Base-by-base conservation (phyloP, 92 coral and sea anemone genomes). In the Epizoanthus scotinus region DNA sequence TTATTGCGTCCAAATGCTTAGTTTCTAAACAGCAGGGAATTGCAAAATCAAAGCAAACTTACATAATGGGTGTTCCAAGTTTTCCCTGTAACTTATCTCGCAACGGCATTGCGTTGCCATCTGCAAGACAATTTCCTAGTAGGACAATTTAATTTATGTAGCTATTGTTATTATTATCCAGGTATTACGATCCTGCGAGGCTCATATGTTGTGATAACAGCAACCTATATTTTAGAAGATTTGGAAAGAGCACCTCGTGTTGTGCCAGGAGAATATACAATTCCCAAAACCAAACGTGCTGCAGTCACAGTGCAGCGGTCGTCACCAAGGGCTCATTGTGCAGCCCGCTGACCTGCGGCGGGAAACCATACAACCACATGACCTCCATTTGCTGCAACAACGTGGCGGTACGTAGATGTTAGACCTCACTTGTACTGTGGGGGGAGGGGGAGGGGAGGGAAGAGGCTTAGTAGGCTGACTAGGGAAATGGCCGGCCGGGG, bases 141-240 rank as follows among this genome's bases (percentile, higher is more conserved):
- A n/a, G n/a, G n/a, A n/a, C n/a, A n/a, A n/a, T n/a, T n/a, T n/a
- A n/a, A n/a, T n/a, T n/a, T n/a, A n/a, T n/a, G n/a, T n/a, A n/a
- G n/a, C n/a, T 8, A 60, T 60, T n/a, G 13, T 26, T 18, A 60
- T 60, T 26, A 18, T 73, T 54, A 47, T 47, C 8, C 7, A 73
- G 78, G 78, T 73, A 55, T 31, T 73, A 73, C 22, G 50, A 73
- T 18, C 65, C 78, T 55, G 21, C 78, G 9, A 73, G 78, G 28
- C 78, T 73, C 8, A 10, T 73, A 29, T 73, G 78, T 54, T 73
- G 64, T 73, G 78, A 17, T 26, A 27, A 73, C 64, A 20, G 31
- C 63, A 73, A 73, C 38, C 64, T 73, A 19, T 55, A 50, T 29
- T 73, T 54, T 59, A 73, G 57, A 31, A 73, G 64, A 73, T 73